These are phyloP conservation scores for Molorchus minor DNA, from an alignment of 2,888 invertebrate species.

Conservation along the genomic window DNA sequence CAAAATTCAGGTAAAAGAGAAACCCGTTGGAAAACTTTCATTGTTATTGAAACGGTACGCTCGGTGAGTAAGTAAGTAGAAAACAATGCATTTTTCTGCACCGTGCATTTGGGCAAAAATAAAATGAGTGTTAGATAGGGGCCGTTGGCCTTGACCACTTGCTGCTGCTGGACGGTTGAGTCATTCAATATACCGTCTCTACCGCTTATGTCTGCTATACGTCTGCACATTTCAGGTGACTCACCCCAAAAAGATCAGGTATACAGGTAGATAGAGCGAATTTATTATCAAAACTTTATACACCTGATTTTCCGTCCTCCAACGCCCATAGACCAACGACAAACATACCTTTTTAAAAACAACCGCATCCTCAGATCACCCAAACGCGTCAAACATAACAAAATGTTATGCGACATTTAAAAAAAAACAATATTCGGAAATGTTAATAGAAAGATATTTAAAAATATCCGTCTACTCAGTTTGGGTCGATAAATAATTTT, in stretches of 20 bases:
- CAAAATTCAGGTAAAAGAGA: neutral
- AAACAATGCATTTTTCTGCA: slow-evolving; percentile 28
- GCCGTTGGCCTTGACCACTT: slow-evolving; percentile 57
- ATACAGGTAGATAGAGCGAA: slow-evolving; percentile 36
- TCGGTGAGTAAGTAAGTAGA: slow-evolving; percentile 7
- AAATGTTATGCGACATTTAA: neutral
- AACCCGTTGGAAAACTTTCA: neutral
- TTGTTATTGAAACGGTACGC: slow-evolving; percentile 11
- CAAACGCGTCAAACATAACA: no score
- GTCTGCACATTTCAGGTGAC: slow-evolving; percentile 40
- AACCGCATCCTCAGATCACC: neutral
- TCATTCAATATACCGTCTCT: slow-evolving; percentile 37
- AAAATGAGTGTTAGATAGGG: slow-evolving; percentile 51
- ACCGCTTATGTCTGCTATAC: slow-evolving; percentile 38
- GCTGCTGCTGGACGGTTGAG: slow-evolving; percentile 40
- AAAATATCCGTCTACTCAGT: no score
- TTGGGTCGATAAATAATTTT: no score
- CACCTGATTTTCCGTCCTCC: slow-evolving; percentile 27
- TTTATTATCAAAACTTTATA: slow-evolving; percentile 33
- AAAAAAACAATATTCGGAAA: neutral
- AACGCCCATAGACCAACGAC: slow-evolving; percentile 1
- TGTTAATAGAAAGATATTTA: neutral
- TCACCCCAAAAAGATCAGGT: slow-evolving; percentile 39
- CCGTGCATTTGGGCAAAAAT: slow-evolving; percentile 27
- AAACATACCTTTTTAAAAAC: neutral